Base-by-base conservation (phyloP, 2,888 invertebrate genomes). In the Rhyacophila evoluta region DNA sequence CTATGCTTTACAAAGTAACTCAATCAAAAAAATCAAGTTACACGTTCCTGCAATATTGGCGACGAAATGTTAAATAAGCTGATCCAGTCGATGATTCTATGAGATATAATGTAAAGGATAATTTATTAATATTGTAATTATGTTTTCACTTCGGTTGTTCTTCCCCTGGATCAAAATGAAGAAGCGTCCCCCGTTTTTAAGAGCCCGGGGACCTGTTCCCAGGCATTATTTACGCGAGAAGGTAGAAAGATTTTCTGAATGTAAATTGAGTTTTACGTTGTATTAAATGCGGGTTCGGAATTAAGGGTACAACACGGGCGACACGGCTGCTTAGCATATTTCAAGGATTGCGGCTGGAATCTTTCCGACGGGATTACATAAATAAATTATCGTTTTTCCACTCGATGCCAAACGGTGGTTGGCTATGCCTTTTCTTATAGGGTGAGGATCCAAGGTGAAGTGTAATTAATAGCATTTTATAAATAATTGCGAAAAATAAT, bases 251-350 rank as follows among this genome's bases (percentile, higher is more conserved):
- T 78, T 80, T 74, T 39, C 72, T 69, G 81, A 82, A 82, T 82
- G 81, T 81, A 82, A 82, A 82, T 82, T 80, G 82, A 82, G 82
- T 82, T 82, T 82, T 81, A 81, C 82, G 82, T 79, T 81, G 79
- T 81, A 82, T 81, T 81, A 81, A 82, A 82, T 81, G 78, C 80
- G 81, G 80, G 79, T 77, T 41, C 78, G 55, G 82, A 77, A 80
- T 79, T 79, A 82, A 80, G 75, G 38, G 81, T 76, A 80, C 80
- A 82, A 82, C 79, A 80, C 79, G 75, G 81, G 68, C 80, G 81
- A 80, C 81, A 81, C 41, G 70, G 67, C 80, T 77, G 80, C 77
- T 82, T 82, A 82, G 82, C 79, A 78, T 80, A 79, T 71, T 79
- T 71, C 72, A 69, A 75, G 71, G 37, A 70, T 55, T 55, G 55